phyloP scores from a whole-genome alignment of 2,888 invertebrate species.

The Torymus texanus region DNA sequence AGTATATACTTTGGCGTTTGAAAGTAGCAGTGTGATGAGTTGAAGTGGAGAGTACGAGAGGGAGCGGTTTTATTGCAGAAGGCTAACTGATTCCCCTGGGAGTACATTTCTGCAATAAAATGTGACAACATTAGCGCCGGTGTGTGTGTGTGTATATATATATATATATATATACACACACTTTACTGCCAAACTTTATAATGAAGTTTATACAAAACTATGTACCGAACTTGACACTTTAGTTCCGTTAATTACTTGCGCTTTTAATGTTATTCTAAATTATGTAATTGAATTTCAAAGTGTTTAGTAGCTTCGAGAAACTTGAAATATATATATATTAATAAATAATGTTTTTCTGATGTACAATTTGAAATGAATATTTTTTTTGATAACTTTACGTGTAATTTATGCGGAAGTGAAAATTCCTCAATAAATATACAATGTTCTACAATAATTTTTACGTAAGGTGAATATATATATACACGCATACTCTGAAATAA shows the following conservation, averaged over 20 bases:
- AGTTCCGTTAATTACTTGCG: constrained; percentile 23
- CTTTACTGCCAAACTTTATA: constrained; percentile 42
- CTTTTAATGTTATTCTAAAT: constrained; percentile 34
- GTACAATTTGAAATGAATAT: too few species aligned
- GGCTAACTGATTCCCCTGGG: constrained; percentile 30
- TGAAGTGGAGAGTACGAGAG: not conserved
- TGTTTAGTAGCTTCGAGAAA: not conserved
- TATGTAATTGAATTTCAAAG: constrained; percentile 24
- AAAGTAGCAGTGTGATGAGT: not conserved
- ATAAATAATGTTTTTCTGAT: too few species aligned
- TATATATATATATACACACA: constrained; percentile 4
- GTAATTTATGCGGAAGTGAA: too few species aligned
- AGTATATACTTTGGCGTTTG: not conserved
- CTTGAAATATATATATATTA: not conserved
- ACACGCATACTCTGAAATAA: too few species aligned
- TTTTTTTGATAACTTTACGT: too few species aligned
- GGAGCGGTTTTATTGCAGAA: constrained; percentile 11
- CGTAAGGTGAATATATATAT: too few species aligned
- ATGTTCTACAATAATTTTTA: too few species aligned
- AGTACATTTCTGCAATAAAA: constrained; percentile 33
- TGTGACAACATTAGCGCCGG: constrained; percentile 24
- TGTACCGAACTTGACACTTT: constrained; percentile 30
- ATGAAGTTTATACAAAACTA: constrained; percentile 36
- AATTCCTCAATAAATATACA: too few species aligned
- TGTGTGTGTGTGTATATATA: too few species aligned